Conservation (phyloP, 2,797 vertebrate species). For the Anguilla obscura region DNA sequence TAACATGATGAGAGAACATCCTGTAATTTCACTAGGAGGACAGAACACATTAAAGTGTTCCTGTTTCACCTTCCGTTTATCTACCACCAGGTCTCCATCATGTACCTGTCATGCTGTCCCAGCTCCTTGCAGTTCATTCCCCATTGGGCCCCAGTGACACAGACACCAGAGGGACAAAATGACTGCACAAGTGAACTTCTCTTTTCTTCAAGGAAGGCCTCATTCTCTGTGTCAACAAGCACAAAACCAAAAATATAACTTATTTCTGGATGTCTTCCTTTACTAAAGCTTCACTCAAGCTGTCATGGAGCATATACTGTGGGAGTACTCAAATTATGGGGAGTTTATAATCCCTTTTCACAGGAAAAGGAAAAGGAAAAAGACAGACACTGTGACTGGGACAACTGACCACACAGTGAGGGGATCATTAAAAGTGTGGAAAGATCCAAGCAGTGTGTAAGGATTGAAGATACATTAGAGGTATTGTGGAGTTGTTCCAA, state of each 20-base stretch:
- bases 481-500: too few species aligned
- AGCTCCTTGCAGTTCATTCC: background rate
- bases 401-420: too few species aligned
- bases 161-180: background rate
- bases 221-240: background rate
- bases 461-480: too few species aligned
- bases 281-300: background rate
- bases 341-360: background rate
- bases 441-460: too few species aligned
- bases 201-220: background rate
- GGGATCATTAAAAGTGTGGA: too few species aligned
- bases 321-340: background rate
- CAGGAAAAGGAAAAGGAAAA: too few species aligned
- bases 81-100: background rate
- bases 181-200: background rate
- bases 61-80: background rate
- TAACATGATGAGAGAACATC: slow-evolving; percentile 56
- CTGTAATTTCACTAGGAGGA: slow-evolving; percentile 51
- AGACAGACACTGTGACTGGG: too few species aligned
- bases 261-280: background rate
- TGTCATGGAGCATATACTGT: background rate
- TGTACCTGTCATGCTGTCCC: background rate
- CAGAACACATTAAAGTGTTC: background rate
- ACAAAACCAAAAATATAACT: background rate
- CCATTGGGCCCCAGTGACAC: background rate